phyloP scores from a whole-genome alignment of 2,888 invertebrate genomes.

The Plutella xylostella region DNA sequence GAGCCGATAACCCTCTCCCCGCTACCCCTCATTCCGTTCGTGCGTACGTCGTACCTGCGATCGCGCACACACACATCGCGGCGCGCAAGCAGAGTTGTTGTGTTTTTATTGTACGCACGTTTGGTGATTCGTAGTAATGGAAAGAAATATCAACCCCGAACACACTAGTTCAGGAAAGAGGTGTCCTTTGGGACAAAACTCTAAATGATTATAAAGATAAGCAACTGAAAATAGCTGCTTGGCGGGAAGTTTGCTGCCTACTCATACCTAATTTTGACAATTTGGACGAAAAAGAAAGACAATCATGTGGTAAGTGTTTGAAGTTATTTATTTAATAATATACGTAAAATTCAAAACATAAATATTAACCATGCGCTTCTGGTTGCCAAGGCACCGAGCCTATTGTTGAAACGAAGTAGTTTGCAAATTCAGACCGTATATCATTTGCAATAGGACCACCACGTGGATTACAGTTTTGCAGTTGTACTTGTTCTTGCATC shows the following conservation, averaged over 20 bases:
- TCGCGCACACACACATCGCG: too few species aligned
- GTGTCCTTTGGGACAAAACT: neutral
- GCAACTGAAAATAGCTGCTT: neutral
- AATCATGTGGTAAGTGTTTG: neutral
- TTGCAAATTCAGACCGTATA: neutral
- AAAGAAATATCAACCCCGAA: neutral
- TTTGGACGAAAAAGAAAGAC: neutral
- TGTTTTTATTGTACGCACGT: too few species aligned
- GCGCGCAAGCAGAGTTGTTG: too few species aligned
- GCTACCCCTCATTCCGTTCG: too few species aligned
- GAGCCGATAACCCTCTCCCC: neutral
- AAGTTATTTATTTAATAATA: neutral
- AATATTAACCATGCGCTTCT: neutral
- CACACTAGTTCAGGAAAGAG: neutral
- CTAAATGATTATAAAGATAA: constrained; percentile 1
- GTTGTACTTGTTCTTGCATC: neutral
- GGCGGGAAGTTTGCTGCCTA: constrained; percentile 2
- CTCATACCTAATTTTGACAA: too few species aligned
- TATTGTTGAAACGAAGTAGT: neutral
- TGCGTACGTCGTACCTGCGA: too few species aligned
- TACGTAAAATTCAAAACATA: too few species aligned
- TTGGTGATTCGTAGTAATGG: too few species aligned
- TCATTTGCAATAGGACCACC: constrained; percentile 1
- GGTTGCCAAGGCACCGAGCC: neutral
- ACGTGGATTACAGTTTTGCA: constrained; percentile 1